Evolutionary conservation across 1,140 invertebrate genomes (phyloP), one percentile per base, ranked within the genome.

Genomic region (Drosophila sp.): DNA sequence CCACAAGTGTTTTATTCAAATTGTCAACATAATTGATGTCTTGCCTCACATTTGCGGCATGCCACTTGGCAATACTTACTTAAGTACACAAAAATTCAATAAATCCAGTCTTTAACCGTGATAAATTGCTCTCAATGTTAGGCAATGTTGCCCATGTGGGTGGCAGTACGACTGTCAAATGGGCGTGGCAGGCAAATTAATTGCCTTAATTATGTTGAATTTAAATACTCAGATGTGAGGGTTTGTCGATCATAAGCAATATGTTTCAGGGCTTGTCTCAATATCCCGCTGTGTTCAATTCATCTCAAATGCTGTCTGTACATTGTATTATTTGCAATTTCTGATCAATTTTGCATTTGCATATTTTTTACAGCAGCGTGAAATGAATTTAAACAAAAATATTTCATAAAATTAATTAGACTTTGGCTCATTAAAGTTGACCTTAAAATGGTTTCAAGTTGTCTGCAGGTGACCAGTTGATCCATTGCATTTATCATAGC

Each of bases 41-140:
- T 21, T 21, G 21, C 21, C 21, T 21, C 21, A 21, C 21, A 80
- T 82, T 62, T 59, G 75, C 29, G 75, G 54, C 75, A 78, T 82
- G 80, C 74, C 78, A 51, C 21, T 64, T 63, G 67, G 69, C 58
- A 72, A 59, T 62, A n/a, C 38, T 40, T 82, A 74, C 82, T 82
- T 73, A 69, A 32, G 16, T 38, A 38, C 11, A 4, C 11, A 4
- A 13, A 40, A 29, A 45, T 59, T 29, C 56, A 71, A 74, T 65
- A 29, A 59, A 57, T 65, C 29, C 29, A 50, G 13, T 16, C 29
- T 29, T 27, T 29, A 34, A 7, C 48, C 1, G 29, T 18, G 14
- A 8, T 18, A 5, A 6, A 43, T 7, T 38, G 36, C 36, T 9
- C 9, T 13, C 25, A 54, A n/a, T 40, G 36, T 41, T 40, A 41